Base-by-base conservation (phyloP, 2,797 vertebrate genomes). In the Anguilla marmorata region DNA sequence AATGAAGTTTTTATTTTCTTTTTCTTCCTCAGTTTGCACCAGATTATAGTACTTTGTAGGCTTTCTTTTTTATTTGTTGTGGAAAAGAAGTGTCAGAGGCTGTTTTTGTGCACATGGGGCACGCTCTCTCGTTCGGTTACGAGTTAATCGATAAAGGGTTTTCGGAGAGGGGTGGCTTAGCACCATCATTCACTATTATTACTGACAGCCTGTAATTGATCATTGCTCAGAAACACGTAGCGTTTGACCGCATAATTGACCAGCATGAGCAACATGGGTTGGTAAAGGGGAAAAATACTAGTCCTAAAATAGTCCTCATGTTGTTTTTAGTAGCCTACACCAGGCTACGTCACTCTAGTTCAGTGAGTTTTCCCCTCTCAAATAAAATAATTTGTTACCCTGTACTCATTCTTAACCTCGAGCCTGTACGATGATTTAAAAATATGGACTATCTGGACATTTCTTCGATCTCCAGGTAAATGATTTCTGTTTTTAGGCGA, bases 181-280 rank as follows among this genome's bases (percentile, higher is more conserved):
- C 87, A 90, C 92, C 94, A 96, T 95, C 95, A 92, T 90, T 96
- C 92, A 93, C 94, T 93, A 91, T 96, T 96, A 95, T 96, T 96
- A 93, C 94, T 95, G 96, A 95, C 95, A 95, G 92, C 92, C 93
- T 92, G 94, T 96, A 96, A 97, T 96, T 96, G 97, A 97, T 97
- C 96, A 94, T 92, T 94, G 94, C 94, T 91, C 94, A 91, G 93
- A 92, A 95, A 95, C 93, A 92, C 89, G 91, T 91, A 91, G 95
- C 94, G 96, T 95, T 93, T 96, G 94, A 92, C 92, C 92, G 92
- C 94, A 96, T 96, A 96, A 96, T 93, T 95, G 93, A 96, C 95
- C 94, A 92, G 92, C 91, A 93, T 93, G 94, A 94, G 93, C 93
- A 94, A 91, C 91, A 92, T 91, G 91, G 89, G 89, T 92, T 92